Base-by-base conservation (phyloP, 2,113 vertebrate genomes). In the Larimichthys polyactis region DNA sequence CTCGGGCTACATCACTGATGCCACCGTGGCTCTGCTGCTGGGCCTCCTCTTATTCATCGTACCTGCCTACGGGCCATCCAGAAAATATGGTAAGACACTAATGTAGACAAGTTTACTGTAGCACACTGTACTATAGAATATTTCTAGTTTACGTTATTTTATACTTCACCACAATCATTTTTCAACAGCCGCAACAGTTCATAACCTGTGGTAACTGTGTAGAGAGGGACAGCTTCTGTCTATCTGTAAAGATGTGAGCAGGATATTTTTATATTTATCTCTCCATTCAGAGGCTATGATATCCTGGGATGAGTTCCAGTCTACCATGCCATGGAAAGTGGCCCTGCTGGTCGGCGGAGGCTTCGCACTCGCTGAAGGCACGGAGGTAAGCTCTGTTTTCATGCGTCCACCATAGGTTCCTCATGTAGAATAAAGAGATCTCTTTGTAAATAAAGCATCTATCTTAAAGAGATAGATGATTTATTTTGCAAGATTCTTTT, bases 311-410 rank as follows among this genome's bases (percentile, higher is more conserved):
- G 97, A 99, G 84, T 99, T 99, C 91, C 96, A 99, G 93, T 90
- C 94, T 68, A 96, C 96, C 73, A 98, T 99, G 97, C 97, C 97
- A 9, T 99, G 97, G 97, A 96, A 96, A 82, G 97, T 98, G 86
- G 94, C 93, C 75, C 93, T 99, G 82, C 95, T 99, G 52, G 97
- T 99, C 63, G 96, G 97, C 69, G 97, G 97, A 2, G 97, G 97
- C 11, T 99, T 99, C 91, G 97, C 97, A 8, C 92, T 98, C 80
- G 97, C 97, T 94, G 96, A 98, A 44, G 97, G 97, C 59, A 96
- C 96, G 76, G 93, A 98, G 97, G 97, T 97, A 75, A 46, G 64
- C 4, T 32, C 14, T 16, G n/a, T 43, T 44, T 27, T 29, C 2
- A 4, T 15, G 22, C 19, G 4, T 6, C 3, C 51, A 20, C 3